Evolutionary conservation across 2,888 invertebrate genomes (phyloP).

Genomic region (Eubasilissa splendida): DNA sequence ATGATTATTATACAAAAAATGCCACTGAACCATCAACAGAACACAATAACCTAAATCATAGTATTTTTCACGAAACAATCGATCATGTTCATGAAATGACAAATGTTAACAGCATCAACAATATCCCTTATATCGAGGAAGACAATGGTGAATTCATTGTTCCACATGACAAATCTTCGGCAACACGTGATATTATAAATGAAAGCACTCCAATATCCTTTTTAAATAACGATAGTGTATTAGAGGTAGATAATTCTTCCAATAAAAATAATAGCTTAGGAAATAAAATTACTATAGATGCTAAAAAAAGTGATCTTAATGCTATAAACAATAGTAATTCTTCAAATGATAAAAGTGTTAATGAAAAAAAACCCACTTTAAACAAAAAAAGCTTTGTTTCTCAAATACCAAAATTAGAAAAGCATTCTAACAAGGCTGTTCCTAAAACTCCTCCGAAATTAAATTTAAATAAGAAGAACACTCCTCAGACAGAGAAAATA

Average conservation of each 20-base stretch:
- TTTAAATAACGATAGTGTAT: slow-evolving; percentile 1
- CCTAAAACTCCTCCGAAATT: slow-evolving; percentile 69
- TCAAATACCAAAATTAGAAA: slow-evolving; percentile 57
- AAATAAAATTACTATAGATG: slow-evolving; percentile 5
- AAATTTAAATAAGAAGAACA: slow-evolving; percentile 66
- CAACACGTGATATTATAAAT: neutral
- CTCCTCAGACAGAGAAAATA: slow-evolving; percentile 67
- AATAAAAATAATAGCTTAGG: neutral
- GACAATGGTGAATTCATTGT: slow-evolving; percentile 12
- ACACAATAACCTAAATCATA: neutral
- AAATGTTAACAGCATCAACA: neutral
- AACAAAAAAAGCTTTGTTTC: slow-evolving; percentile 53
- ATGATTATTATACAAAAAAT: neutral
- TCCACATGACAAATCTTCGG: neutral
- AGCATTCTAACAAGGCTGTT: slow-evolving; percentile 62
- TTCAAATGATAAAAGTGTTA: slow-evolving; percentile 24
- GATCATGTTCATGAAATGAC: neutral
- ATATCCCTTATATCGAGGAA: slow-evolving; percentile 26
- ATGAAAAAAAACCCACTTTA: slow-evolving; percentile 11
- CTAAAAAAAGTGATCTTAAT: slow-evolving; percentile 4
- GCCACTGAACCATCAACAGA: neutral
- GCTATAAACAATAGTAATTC: neutral
- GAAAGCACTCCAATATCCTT: neutral
- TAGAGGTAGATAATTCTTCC: neutral
- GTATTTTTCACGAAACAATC: neutral